A percentile compares a stretch with the other conserved stretches of the same genome.
phyloP scores from a whole-genome alignment of 1,140 invertebrate genomes.

The Eumaeus atala region DNA sequence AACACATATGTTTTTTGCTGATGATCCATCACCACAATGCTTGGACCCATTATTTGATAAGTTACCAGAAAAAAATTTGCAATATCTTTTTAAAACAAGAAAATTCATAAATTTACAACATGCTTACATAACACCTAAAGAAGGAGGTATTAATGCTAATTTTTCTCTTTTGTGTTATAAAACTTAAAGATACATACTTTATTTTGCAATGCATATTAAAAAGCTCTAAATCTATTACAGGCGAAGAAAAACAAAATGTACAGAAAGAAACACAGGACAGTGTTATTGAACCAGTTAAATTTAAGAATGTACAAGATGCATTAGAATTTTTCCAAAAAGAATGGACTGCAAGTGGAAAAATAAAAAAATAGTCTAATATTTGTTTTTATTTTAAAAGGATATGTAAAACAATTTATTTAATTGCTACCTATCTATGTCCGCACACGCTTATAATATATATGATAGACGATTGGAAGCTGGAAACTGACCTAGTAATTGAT shows the following conservation, averaged over 20 bases:
- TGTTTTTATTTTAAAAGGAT: not conserved
- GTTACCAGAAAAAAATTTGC: slow-evolving; percentile 54
- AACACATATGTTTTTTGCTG: slow-evolving; percentile 68
- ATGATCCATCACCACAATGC: slow-evolving; percentile 40
- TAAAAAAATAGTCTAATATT: slow-evolving; percentile 8
- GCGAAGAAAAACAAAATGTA: slow-evolving; percentile 27
- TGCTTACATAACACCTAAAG: slow-evolving; percentile 62
- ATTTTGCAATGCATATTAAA: not conserved
- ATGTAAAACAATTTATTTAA: too few relatives aligned
- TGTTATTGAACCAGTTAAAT: slow-evolving; percentile 34
- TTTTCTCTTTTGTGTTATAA: not conserved
- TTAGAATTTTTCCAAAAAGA: slow-evolving; percentile 45
- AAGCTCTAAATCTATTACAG: slow-evolving; percentile 21
- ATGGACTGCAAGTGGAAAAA: slow-evolving; percentile 20
- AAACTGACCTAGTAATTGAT: too few relatives aligned
- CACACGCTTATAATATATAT: too few relatives aligned
- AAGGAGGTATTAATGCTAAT: slow-evolving; percentile 29
- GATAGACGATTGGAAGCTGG: too few relatives aligned
- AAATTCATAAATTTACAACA: slow-evolving; percentile 60
- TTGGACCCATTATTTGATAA: slow-evolving; percentile 60
- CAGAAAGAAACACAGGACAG: slow-evolving; percentile 25
- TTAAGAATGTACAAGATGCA: slow-evolving; percentile 46
- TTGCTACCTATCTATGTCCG: too few relatives aligned
- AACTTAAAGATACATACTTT: not conserved
- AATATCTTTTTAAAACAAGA: slow-evolving; percentile 57